Conservation (phyloP, 2,113 vertebrate species). For the Puntigrus tetrazona region DNA sequence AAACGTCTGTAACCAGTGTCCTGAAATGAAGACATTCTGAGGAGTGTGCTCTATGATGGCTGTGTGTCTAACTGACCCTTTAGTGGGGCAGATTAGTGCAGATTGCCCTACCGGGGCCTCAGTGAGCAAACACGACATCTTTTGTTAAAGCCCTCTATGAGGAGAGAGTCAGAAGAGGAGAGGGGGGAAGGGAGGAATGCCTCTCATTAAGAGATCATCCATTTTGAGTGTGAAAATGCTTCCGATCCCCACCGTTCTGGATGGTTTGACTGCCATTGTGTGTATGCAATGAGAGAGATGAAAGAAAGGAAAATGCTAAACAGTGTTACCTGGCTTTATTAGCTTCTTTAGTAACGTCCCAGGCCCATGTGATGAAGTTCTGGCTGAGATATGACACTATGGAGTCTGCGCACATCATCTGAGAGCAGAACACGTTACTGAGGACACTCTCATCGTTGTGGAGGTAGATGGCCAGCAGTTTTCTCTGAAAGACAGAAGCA, state of each 20-base stretch:
- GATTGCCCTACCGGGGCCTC: slow-evolving; percentile 76
- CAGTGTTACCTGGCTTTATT: slow-evolving; percentile 92
- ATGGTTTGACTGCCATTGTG: slow-evolving; percentile 10
- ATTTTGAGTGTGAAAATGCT: slow-evolving; percentile 57
- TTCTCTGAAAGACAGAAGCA: slow-evolving; percentile 80
- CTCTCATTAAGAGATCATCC: slow-evolving; percentile 67
- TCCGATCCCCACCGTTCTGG: slow-evolving; percentile 33
- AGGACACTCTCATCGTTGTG: slow-evolving; percentile 99
- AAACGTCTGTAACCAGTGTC: slow-evolving; percentile 9
- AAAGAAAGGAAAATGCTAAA: neutral
- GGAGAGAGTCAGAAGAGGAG: slow-evolving; percentile 61
- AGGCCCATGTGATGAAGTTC: slow-evolving; percentile 99
- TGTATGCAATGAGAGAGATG: neutral
- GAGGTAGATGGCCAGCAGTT: slow-evolving; percentile 99
- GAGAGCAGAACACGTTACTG: slow-evolving; percentile 98
- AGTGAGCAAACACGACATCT: slow-evolving; percentile 74
- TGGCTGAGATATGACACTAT: slow-evolving; percentile 98
- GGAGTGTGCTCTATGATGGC: slow-evolving; percentile 58
- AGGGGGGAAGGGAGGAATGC: slow-evolving; percentile 54
- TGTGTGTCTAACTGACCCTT: slow-evolving; percentile 72
- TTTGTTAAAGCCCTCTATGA: slow-evolving; percentile 70
- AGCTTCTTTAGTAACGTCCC: slow-evolving; percentile 97
- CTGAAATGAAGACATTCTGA: slow-evolving; percentile 58
- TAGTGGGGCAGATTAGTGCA: slow-evolving; percentile 74
- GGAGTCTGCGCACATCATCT: slow-evolving; percentile 99